Base-by-base conservation (phyloP, 2,797 vertebrate genomes). In the Lophotriccus pileatus region DNA sequence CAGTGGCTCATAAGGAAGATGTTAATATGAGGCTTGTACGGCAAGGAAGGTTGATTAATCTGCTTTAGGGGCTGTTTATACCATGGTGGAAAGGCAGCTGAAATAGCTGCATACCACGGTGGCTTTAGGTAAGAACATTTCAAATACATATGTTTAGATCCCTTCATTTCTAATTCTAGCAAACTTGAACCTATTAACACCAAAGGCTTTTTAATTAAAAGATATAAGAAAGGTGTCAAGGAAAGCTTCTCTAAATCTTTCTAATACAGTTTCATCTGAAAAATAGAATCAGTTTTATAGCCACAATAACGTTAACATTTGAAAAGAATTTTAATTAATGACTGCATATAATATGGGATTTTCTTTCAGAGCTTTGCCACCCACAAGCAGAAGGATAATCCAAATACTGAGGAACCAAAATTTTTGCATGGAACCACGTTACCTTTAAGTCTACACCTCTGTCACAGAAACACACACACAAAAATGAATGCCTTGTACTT, bases 221-320 rank as follows among this genome's bases (percentile, higher is more conserved):
- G 34, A 90, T 55, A 18, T 44, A 84, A 93, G 68, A 72, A 70
- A 82, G 70, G 63, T 78, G 55, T 76, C 83, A 78, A 49, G 47
- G 23, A 94, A 90, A 87, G 80, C 77, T 69, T 72, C 67, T 84
- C 39, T 88, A 91, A 94, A 78, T 77, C 55, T 83, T 94, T 59
- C 76, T 90, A 87, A 93, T 68, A 70, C 17, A 78, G 53, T 68
- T 91, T 88, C 22, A 74, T 68, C 37, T 77, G 68, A 34, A 87
- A 85, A 92, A 75, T 81, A 93, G 47, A 84, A n/a, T 27, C 1
- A 69, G 37, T 87, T 49, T 72, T 90, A 52, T 8, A 72, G 74
- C 16, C 44, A 72, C 50, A 93, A 81, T 78, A 94, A 90, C 23
- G 41, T 62, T 36, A 80, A 74, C 25, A 66, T 88, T 88, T 81